phyloP scores from a whole-genome alignment of 2,797 vertebrate genomes.

The Hippocampus kuda region DNA sequence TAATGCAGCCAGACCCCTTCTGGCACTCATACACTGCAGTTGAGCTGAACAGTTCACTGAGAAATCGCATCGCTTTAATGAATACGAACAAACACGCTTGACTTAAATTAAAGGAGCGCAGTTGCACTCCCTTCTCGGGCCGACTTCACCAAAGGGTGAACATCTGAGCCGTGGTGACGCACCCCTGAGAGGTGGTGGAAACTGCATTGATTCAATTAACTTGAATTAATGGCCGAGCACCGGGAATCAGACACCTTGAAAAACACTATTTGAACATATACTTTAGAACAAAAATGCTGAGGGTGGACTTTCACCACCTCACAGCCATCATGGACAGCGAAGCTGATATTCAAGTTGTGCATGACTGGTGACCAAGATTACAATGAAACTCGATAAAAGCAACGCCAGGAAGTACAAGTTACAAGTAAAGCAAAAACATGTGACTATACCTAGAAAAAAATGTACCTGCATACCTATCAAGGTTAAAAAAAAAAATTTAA shows the following conservation, averaged over 20 bases:
- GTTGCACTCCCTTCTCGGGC: background rate
- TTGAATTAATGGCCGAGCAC: constrained; percentile 52
- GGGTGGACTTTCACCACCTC: constrained; percentile 20
- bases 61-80: background rate
- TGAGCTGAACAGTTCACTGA: constrained; percentile 5
- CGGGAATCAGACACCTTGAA: constrained; percentile 45
- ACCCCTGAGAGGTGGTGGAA: constrained; percentile 31
- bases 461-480: too few species aligned
- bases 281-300: constrained; percentile 46
- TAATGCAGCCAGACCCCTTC: constrained; percentile 12
- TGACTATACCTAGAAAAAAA: too few species aligned
- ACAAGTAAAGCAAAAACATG: too few species aligned
- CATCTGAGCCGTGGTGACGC: constrained; percentile 37
- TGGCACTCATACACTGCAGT: constrained; percentile 21
- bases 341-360: background rate
- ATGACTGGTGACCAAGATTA: background rate
- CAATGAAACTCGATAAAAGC: background rate
- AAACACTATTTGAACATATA: constrained; percentile 23
- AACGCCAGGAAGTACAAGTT: too few species aligned
- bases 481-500: too few species aligned
- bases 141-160: constrained; percentile 30
- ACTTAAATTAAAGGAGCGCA: background rate
- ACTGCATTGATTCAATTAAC: constrained; percentile 57
- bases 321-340: constrained; percentile 38
- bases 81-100: background rate